A percentile compares a stretch with the other conserved stretches of the same genome.
Conservation (phyloP, 2,113 vertebrate genomes). For the Willisornis vidua region DNA sequence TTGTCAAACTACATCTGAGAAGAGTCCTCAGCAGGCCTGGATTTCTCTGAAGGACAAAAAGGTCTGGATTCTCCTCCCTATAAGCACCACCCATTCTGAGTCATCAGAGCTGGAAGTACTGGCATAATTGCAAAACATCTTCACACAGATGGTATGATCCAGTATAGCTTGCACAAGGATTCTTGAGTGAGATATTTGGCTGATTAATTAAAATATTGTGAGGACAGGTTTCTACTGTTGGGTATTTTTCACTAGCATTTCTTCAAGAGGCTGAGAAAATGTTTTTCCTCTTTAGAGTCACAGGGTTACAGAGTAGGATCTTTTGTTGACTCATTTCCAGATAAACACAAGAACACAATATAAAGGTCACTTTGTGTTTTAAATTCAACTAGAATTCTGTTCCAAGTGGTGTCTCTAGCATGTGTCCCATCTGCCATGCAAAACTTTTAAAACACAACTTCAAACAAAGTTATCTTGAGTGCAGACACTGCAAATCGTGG, state of each 20-base stretch:
- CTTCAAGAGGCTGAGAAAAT: not conserved
- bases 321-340: not conserved
- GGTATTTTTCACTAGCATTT: not conserved
- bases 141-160: not conserved
- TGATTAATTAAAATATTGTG: not conserved
- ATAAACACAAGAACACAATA: not conserved
- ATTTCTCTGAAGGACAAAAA: constrained; percentile 10
- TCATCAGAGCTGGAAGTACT: constrained; percentile 20
- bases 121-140: not conserved
- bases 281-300: not conserved
- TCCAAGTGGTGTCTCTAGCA: not conserved
- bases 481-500: not conserved
- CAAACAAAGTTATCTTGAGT: not conserved
- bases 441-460: not conserved
- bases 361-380: not conserved
- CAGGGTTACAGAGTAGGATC: not conserved
- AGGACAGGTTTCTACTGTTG: not conserved
- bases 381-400: not conserved
- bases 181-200: not conserved
- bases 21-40: not conserved
- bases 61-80: not conserved
- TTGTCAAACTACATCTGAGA: rapidly evolving
- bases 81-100: constrained; percentile 36
- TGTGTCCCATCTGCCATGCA: not conserved
- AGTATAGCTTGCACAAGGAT: not conserved